These are phyloP conservation scores for Drosophila kanekoi DNA, from an alignment of 2,888 invertebrate species.

Conservation along the genomic window DNA sequence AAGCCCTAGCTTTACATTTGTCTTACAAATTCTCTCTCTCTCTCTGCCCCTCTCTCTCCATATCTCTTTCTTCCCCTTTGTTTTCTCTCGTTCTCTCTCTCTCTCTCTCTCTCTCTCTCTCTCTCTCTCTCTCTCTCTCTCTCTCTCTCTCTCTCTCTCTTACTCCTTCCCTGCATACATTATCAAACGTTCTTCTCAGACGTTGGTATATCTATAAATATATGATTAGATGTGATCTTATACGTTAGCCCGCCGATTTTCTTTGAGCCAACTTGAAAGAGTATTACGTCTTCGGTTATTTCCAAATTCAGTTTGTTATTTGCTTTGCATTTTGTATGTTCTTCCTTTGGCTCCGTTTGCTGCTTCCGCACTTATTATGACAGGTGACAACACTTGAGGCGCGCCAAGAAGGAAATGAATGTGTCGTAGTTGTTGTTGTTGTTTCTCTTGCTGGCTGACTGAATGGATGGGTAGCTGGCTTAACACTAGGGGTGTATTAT, in stretches of 20 bases:
- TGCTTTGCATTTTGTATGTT: constrained; percentile 24
- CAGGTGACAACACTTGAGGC: constrained; percentile 82
- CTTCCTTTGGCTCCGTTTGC: constrained; percentile 50
- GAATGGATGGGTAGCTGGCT: constrained; percentile 62
- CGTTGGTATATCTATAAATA: too few species aligned
- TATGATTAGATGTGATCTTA: too few species aligned
- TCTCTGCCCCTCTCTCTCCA: too few species aligned
- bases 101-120: background rate
- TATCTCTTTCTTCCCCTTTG: too few species aligned
- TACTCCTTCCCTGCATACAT: background rate
- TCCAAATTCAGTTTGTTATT: constrained; percentile 2
- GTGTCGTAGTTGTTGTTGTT: constrained; percentile 42
- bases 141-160: too few species aligned
- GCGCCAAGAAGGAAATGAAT: constrained; percentile 79
- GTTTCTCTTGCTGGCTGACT: constrained; percentile 17
- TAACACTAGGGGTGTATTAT: constrained; percentile 80
- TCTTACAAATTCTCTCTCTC: too few species aligned
- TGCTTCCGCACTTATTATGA: constrained; percentile 80
- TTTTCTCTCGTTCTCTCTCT: too few species aligned
- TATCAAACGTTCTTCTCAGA: background rate
- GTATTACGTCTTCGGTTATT: constrained; percentile 27
- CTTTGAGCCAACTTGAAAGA: background rate
- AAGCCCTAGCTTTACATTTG: too few species aligned
- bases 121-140: background rate
- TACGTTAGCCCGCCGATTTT: background rate